phyloP scores from a whole-genome alignment of 2,888 invertebrate genomes.

The Amphipoea lucens region DNA sequence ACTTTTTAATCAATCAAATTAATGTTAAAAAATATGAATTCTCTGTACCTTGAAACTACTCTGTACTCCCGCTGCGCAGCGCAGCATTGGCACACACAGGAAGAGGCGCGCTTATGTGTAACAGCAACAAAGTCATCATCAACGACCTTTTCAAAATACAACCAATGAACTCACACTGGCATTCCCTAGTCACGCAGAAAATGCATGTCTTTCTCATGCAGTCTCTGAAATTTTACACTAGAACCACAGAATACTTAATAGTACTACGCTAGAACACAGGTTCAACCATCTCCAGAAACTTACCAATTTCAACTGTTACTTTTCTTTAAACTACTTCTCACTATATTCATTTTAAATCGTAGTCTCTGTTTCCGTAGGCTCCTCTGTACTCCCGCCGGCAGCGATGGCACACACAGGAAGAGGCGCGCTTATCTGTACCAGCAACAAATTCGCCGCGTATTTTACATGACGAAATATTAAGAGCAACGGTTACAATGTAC shows the following conservation, averaged over 20 bases:
- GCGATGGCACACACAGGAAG: constrained; percentile 64
- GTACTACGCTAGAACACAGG: too few species aligned
- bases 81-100: constrained; percentile 57
- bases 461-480: constrained; percentile 69
- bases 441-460: constrained; percentile 70
- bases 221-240: not conserved
- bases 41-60: not conserved
- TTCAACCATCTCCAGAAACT: not conserved
- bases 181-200: not conserved
- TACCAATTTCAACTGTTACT: not conserved
- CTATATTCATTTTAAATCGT: not conserved
- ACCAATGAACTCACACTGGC: not conserved
- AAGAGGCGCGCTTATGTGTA: constrained; percentile 65
- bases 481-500: constrained; percentile 57
- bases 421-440: constrained; percentile 66
- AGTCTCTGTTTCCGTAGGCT: constrained; percentile 5
- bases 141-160: not conserved
- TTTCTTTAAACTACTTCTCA: not conserved
- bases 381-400: constrained; percentile 49
- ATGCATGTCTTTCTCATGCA: not conserved
- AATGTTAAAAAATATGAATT: too few species aligned
- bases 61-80: constrained; percentile 35
- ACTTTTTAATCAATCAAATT: too few species aligned
- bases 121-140: constrained; percentile 63
- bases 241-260: too few species aligned